phyloP scores from a whole-genome alignment of 2,113 vertebrate species.

The Megaceryle maxima region DNA sequence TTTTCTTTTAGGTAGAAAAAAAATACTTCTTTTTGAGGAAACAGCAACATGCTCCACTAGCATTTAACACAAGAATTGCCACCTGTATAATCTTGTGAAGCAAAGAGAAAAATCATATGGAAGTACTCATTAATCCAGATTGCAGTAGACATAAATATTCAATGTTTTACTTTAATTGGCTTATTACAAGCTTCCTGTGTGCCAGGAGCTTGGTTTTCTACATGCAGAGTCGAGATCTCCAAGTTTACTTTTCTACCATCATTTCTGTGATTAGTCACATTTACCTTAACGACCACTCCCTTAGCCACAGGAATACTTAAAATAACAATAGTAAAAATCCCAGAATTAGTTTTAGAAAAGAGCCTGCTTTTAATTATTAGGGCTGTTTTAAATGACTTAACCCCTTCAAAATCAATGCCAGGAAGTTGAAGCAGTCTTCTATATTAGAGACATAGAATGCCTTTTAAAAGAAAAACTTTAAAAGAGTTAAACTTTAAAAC shows the following conservation, averaged over 20 bases:
- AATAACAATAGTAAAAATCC: background rate
- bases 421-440: background rate
- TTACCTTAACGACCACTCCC: rapidly evolving
- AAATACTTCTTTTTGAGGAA: background rate
- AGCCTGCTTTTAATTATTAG: background rate
- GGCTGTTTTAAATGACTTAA: background rate
- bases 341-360: background rate
- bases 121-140: background rate
- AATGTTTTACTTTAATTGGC: background rate
- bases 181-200: background rate
- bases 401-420: background rate
- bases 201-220: background rate
- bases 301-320: background rate
- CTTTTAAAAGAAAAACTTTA: background rate
- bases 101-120: rapidly evolving
- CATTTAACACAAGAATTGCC: background rate
- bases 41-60: background rate
- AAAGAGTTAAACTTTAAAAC: no score
- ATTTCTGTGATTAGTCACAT: background rate
- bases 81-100: background rate
- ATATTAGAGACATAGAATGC: rapidly evolving
- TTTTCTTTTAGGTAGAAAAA: background rate
- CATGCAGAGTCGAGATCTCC: background rate
- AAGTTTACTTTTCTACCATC: background rate
- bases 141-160: no score